phyloP scores from a whole-genome alignment of 2,113 vertebrate species.

The Diadophis punctatus region DNA sequence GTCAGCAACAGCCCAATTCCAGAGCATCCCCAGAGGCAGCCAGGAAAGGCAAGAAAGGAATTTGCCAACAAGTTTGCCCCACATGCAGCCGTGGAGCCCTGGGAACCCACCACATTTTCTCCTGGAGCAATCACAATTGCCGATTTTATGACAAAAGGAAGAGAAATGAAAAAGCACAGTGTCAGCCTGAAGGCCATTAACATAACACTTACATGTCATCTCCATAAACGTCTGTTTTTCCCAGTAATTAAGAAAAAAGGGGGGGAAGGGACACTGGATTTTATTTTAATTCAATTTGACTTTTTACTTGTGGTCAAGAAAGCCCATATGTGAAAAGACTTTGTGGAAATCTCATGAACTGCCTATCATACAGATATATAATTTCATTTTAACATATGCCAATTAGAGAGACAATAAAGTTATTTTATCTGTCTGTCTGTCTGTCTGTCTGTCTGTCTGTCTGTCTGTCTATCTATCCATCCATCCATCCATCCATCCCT shows the following conservation, averaged over 20 bases:
- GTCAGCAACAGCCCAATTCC: slow-evolving; percentile 53
- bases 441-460: too few species aligned
- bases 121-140: slow-evolving; percentile 32
- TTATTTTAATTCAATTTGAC: background rate
- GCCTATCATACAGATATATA: background rate
- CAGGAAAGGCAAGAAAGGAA: slow-evolving; percentile 50
- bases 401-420: too few species aligned
- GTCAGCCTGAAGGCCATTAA: slow-evolving; percentile 35
- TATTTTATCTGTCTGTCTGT: too few species aligned
- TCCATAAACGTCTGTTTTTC: slow-evolving; percentile 33
- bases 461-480: too few species aligned
- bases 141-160: slow-evolving; percentile 31
- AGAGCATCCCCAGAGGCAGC: slow-evolving; percentile 48
- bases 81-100: slow-evolving; percentile 36
- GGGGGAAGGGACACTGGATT: slow-evolving; percentile 2
- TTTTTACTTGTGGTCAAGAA: background rate
- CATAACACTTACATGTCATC: slow-evolving; percentile 9
- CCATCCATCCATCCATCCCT: too few species aligned
- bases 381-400: too few species aligned
- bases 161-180: slow-evolving; percentile 43
- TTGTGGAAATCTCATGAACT: background rate
- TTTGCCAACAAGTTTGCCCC: slow-evolving; percentile 42
- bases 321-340: rapidly evolving
- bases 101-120: slow-evolving; percentile 33
- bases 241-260: slow-evolving; percentile 12